Percentiles rank a stretch among this genome's conserved stretches.
Conservation (phyloP, 2,888 invertebrate genomes). For the Perizoma affinitatum region DNA sequence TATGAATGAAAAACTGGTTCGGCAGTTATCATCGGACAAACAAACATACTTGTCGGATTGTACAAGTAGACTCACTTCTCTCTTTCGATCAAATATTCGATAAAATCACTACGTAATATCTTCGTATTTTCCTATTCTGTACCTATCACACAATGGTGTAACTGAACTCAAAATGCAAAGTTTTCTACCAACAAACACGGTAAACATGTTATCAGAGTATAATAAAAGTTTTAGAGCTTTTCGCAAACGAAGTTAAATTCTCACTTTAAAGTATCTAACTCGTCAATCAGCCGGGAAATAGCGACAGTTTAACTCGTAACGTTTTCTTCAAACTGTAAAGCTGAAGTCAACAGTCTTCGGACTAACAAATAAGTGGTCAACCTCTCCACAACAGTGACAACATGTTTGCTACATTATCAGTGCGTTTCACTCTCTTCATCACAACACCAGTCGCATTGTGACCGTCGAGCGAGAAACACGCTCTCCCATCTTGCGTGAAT, state of each 20-base stretch:
- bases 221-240: slow-evolving; percentile 14
- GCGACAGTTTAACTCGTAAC: slow-evolving; percentile 1
- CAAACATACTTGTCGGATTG: too few relatives aligned
- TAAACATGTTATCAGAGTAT: slow-evolving; percentile 10
- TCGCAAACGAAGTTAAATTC: slow-evolving; percentile 9
- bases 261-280: slow-evolving; percentile 1
- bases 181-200: slow-evolving; percentile 4
- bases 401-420: slow-evolving; percentile 13
- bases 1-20: too few relatives aligned
- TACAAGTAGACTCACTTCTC: too few relatives aligned
- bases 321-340: slow-evolving; percentile 3
- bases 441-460: slow-evolving; percentile 49
- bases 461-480: slow-evolving; percentile 61
- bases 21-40: too few relatives aligned
- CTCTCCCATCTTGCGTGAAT: slow-evolving; percentile 42
- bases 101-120: too few relatives aligned
- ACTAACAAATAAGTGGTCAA: slow-evolving; percentile 5
- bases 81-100: too few relatives aligned
- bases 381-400: neutral
- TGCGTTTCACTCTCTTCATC: slow-evolving; percentile 4
- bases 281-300: neutral
- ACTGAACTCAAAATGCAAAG: neutral
- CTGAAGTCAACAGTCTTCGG: slow-evolving; percentile 5
- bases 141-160: too few relatives aligned
- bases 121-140: too few relatives aligned